phyloP scores from a whole-genome alignment of 2,888 invertebrate species.

The Scrobipalpa costella region DNA sequence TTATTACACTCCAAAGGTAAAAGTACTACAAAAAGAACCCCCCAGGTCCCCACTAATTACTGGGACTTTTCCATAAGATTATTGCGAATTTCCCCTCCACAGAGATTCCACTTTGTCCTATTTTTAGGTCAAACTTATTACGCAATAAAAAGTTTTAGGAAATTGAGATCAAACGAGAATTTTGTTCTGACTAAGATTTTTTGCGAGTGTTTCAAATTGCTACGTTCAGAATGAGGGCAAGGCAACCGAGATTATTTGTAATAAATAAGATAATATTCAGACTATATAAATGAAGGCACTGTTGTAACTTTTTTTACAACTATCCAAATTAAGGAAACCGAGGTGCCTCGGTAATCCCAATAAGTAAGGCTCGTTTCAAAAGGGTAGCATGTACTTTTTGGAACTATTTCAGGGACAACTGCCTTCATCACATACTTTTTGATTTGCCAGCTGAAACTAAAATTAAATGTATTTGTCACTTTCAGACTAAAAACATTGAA shows the following conservation, averaged over 20 bases:
- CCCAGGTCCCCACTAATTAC: neutral
- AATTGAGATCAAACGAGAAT: neutral
- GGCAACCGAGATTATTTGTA: neutral
- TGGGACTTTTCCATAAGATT: conserved; percentile 6
- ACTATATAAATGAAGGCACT: too few relatives aligned
- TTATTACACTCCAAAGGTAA: conserved; percentile 29
- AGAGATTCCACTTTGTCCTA: neutral
- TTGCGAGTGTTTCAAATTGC: neutral
- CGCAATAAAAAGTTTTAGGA: conserved; percentile 1
- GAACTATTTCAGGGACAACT: too few relatives aligned
- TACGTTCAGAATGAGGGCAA: neutral
- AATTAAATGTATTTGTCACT: too few relatives aligned
- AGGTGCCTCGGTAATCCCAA: too few relatives aligned
- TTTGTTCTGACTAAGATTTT: neutral
- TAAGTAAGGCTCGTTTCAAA: too few relatives aligned
- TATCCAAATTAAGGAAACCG: too few relatives aligned
- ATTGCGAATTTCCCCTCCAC: neutral
- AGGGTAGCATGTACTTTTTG: too few relatives aligned
- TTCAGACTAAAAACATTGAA: too few relatives aligned
- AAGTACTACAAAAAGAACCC: conserved; percentile 3
- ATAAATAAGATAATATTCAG: neutral
- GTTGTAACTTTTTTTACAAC: too few relatives aligned
- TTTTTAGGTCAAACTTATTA: neutral
- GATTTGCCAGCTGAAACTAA: too few relatives aligned
- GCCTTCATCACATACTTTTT: too few relatives aligned